These are phyloP conservation scores for Diabrotica undecimpunctata DNA, from an alignment of 1,140 invertebrate genomes.

Conservation along the genomic window DNA sequence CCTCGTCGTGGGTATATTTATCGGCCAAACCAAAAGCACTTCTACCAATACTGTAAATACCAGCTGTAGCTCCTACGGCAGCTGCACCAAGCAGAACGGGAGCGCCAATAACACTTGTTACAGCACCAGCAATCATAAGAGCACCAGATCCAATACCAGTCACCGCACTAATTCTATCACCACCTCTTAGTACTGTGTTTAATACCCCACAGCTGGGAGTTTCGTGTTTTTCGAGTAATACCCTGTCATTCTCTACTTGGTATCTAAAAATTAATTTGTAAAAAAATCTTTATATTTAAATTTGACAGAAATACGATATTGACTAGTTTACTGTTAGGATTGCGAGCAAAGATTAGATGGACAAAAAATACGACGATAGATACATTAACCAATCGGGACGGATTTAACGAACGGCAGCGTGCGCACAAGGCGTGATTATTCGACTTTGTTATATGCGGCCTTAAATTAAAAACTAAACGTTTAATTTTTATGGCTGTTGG, in stretches of 20 bases:
- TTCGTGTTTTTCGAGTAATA: constrained; percentile 40
- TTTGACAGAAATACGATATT: no score
- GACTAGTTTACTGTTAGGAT: no score
- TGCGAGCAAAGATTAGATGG: no score
- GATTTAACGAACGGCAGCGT: no score
- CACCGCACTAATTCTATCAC: constrained; percentile 40
- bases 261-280: constrained; percentile 23
- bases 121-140: constrained; percentile 33
- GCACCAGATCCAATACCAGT: constrained; percentile 34
- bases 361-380: no score
- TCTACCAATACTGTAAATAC: constrained; percentile 37
- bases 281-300: no score
- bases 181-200: constrained; percentile 28
- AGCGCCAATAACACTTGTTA: constrained; percentile 37
- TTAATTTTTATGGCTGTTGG: no score
- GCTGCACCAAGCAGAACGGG: constrained; percentile 36
- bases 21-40: constrained; percentile 35
- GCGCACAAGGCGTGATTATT: no score
- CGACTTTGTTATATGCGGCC: no score
- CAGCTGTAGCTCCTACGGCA: constrained; percentile 38
- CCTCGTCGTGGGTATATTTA: constrained; percentile 38
- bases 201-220: constrained; percentile 44
- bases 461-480: no score
- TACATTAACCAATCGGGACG: no score
- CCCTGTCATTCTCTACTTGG: constrained; percentile 28